Evolutionary conservation across 1,140 invertebrate species (phyloP).

Genomic region (Odontomachus brunneus): DNA sequence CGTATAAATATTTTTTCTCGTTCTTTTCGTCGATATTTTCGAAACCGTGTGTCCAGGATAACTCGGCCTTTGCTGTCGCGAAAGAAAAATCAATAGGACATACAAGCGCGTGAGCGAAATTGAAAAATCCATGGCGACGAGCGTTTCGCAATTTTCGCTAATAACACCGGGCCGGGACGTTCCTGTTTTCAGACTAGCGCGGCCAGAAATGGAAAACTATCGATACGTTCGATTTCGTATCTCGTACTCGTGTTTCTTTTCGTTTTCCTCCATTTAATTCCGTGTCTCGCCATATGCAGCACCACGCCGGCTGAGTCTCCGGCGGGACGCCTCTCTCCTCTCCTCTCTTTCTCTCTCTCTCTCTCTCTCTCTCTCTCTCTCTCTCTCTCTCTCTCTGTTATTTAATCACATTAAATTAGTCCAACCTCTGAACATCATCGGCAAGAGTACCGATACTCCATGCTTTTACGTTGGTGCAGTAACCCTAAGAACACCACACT

Average conservation of each 20-base stretch:
- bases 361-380: no score
- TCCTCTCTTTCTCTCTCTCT: no score
- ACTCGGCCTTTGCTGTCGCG: background rate
- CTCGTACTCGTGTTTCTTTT: no score
- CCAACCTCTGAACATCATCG: background rate
- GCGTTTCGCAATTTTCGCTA: background rate
- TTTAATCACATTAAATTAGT: conserved; percentile 49
- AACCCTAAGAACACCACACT: no score
- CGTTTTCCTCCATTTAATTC: no score
- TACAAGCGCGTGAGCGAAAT: background rate
- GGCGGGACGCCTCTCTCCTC: no score
- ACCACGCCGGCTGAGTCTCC: no score
- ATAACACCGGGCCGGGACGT: background rate
- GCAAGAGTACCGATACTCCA: conserved; percentile 9
- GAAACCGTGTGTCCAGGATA: background rate
- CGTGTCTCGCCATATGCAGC: no score
- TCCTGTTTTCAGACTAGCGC: background rate
- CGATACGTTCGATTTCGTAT: no score
- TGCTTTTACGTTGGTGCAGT: conserved; percentile 5
- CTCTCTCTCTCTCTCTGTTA: conserved; percentile 1
- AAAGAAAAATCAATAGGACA: conserved; percentile 8
- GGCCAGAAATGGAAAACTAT: background rate
- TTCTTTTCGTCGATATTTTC: background rate
- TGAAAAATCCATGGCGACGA: background rate
- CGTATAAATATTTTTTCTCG: background rate